Evolutionary conservation across 2,888 invertebrate genomes (phyloP), one percentile per base, ranked within the genome.

Genomic region (Tetragnatha montana): DNA sequence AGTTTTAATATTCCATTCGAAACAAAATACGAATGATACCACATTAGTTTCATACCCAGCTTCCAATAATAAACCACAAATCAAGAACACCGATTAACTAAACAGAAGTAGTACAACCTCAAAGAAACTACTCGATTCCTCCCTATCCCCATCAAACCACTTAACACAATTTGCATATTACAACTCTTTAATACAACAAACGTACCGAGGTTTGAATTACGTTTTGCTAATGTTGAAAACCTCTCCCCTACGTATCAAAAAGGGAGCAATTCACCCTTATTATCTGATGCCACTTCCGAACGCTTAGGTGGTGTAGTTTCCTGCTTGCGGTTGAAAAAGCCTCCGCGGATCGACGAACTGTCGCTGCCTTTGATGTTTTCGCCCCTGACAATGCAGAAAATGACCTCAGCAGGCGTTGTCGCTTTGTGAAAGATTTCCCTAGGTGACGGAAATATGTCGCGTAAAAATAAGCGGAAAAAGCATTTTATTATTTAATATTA

Each of bases 311-410:
- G 10, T 51, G 51, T 51, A 60, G 12, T 82, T 82, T 60, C 73
- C 50, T 51, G 21, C 51, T 60, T 82, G 82, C 50, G 82, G 82
- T 82, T 82, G 60, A 50, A n/a, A 35, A 35, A 35, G 35, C 82
- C 82, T 73, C 73, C 82, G 35, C 74, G n/a, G 35, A 70, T n/a
- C 73, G 73, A 17, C 73, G 49, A 49, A 21, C 21, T 81, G 81
- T 50, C 82, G 82, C 82, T 71, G 51, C 73, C 82, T 82, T 82
- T 82, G 82, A 82, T 51, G 73, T 82, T 82, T 60, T 60, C 60
- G 60, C 60, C 60, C 60, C 12, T 60, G 12, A 60, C 12, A 60
- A 35, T 35, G 35, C 35, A 35, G 14, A 60, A 60, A 60, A 60
- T 60, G 60, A 60, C 60, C 60, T 60, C 60, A 60, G 0, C 14